These are phyloP conservation scores for Phacellophora camtschatica DNA, from an alignment of 30 jellyfish, hydroid and myxozoan species.

Conservation along the genomic window DNA sequence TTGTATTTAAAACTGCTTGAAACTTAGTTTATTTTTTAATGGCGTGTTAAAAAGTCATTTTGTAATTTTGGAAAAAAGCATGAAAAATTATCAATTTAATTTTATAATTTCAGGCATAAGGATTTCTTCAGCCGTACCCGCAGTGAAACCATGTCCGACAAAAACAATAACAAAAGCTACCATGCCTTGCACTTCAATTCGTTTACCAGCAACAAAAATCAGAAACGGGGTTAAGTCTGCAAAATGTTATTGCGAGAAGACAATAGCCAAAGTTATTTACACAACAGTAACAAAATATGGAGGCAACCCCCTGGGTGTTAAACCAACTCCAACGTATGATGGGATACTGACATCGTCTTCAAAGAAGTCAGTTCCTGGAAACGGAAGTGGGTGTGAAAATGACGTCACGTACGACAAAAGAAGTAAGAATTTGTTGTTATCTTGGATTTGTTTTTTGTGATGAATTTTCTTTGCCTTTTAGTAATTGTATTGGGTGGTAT, in stretches of 20 bases:
- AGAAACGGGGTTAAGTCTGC: slow-evolving; percentile 12
- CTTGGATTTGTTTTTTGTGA: background rate
- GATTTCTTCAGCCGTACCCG: no score
- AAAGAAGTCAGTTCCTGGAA: slow-evolving; percentile 5
- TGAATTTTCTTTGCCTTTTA: background rate
- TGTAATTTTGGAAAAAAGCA: no score
- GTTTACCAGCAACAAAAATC: slow-evolving; percentile 15
- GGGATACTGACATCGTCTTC: background rate
- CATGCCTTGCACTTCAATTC: slow-evolving; percentile 23
- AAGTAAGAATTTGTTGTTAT: background rate
- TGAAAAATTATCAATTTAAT: no score
- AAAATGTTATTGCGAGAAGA: slow-evolving; percentile 1
- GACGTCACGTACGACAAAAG: background rate
- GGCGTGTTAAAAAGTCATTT: no score
- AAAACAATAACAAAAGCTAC: slow-evolving; percentile 32
- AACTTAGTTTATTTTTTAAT: no score
- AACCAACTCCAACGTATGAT: slow-evolving; percentile 17
- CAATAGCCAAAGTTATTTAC: slow-evolving; percentile 7
- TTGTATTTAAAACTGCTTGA: no score
- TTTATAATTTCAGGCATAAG: no score
- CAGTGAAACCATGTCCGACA: slow-evolving; percentile 37
- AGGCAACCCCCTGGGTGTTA: slow-evolving; percentile 1
- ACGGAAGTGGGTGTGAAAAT: slow-evolving; percentile 51
- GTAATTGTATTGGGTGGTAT: background rate
- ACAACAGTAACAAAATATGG: slow-evolving; percentile 19